These are phyloP conservation scores for Poliocrania exsul DNA, from an alignment of 2,797 vertebrate species.

Conservation along the genomic window DNA sequence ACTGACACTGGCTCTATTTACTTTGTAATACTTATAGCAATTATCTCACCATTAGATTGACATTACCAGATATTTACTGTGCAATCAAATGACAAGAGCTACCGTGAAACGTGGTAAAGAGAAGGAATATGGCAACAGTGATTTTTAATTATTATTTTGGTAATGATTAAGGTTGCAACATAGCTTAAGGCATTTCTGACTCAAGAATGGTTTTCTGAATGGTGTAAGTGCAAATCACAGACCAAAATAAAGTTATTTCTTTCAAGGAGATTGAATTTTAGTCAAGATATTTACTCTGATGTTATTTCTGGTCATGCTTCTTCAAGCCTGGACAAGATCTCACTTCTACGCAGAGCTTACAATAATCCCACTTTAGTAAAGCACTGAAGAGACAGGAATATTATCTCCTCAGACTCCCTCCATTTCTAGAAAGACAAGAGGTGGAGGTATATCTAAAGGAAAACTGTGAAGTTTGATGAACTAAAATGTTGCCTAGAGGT, in stretches of 20 bases:
- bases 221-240: neutral
- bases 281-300: neutral
- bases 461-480: neutral
- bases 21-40: neutral
- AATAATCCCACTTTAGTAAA: neutral
- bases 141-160: neutral
- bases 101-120: neutral
- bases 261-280: neutral
- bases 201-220: neutral
- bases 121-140: neutral
- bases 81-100: slow-evolving; percentile 1
- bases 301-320: neutral
- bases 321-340: neutral
- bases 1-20: neutral
- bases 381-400: neutral
- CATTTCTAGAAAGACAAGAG: neutral
- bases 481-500: neutral
- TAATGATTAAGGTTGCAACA: neutral
- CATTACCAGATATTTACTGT: neutral
- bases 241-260: neutral
- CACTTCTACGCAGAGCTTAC: neutral
- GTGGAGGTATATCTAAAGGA: neutral
- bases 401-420: neutral
- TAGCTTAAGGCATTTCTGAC: neutral
- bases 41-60: slow-evolving; percentile 2